Evolutionary conservation across 2,797 vertebrate species (phyloP).

Genomic region (Bradypodion ventrale): DNA sequence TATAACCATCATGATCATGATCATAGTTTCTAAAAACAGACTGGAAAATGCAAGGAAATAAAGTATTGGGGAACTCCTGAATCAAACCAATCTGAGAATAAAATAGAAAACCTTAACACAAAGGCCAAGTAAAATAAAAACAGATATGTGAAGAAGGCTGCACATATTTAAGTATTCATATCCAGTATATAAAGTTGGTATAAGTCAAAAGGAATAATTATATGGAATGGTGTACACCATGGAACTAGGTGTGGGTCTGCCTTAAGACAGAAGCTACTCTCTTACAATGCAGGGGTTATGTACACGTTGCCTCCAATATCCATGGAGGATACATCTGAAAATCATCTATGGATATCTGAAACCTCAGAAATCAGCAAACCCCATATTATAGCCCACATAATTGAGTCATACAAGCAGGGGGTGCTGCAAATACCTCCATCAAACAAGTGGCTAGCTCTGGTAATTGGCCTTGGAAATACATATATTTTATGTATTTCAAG

Average conservation of each 20-base stretch:
- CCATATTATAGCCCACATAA: no score
- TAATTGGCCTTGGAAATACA: no score
- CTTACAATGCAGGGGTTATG: background rate
- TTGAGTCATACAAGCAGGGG: no score
- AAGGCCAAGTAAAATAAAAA: background rate
- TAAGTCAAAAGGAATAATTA: background rate
- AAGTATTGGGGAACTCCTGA: background rate
- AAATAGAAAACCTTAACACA: background rate
- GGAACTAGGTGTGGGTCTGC: background rate
- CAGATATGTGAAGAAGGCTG: background rate
- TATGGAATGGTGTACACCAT: background rate
- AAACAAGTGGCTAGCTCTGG: no score
- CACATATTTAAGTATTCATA: background rate
- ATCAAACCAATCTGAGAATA: background rate
- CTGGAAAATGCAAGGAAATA: conserved; percentile 69
- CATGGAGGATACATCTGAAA: no score
- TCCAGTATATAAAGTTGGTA: background rate
- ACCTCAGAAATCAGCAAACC: no score
- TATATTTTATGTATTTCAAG: no score
- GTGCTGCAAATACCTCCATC: no score
- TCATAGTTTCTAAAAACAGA: conserved; percentile 98
- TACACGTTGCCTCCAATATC: no score
- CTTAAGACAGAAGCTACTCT: background rate
- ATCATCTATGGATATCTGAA: no score
- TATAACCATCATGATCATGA: conserved; percentile 93